These are phyloP conservation scores for Echinarachnius parma DNA, from an alignment of 53 echinoderm and acorn worm species.

Conservation along the genomic window DNA sequence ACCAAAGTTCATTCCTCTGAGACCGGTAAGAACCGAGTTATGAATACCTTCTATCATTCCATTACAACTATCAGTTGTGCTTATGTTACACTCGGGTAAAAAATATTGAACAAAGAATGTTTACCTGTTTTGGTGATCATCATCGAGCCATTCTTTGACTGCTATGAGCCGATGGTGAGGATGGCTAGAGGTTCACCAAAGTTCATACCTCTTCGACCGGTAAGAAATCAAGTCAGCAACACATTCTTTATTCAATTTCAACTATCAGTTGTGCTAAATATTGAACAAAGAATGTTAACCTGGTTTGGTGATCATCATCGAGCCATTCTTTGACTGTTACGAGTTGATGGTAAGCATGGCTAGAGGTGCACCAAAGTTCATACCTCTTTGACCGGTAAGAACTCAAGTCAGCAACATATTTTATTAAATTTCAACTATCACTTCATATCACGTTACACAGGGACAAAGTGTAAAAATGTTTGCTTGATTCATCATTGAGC, in stretches of 20 bases:
- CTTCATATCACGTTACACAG: no score
- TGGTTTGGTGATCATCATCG: slow-evolving; percentile 84
- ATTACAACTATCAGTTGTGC: no score
- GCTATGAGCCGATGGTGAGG: slow-evolving; percentile 83
- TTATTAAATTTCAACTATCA: no score
- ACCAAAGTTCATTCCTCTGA: slow-evolving; percentile 72
- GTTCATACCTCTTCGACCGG: slow-evolving; percentile 79
- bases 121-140: slow-evolving; percentile 56
- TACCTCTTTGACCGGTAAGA: slow-evolving; percentile 80
- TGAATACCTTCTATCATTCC: no score
- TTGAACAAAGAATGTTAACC: no score
- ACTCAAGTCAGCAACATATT: no score
- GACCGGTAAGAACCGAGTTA: slow-evolving; percentile 84
- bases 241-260: no score
- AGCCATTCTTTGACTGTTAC: slow-evolving; percentile 88
- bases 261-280: no score
- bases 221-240: no score
- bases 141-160: slow-evolving; percentile 98
- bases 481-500: slow-evolving; percentile 96
- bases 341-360: slow-evolving; percentile 73
- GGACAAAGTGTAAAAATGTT: no score
- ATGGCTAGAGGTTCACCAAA: slow-evolving; percentile 71
- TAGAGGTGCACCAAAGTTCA: slow-evolving; percentile 56
- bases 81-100: no score
- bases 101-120: no score